These are phyloP conservation scores for Saccopteryx bilineata DNA, from an alignment of 2,113 vertebrate species.

Conservation along the genomic window DNA sequence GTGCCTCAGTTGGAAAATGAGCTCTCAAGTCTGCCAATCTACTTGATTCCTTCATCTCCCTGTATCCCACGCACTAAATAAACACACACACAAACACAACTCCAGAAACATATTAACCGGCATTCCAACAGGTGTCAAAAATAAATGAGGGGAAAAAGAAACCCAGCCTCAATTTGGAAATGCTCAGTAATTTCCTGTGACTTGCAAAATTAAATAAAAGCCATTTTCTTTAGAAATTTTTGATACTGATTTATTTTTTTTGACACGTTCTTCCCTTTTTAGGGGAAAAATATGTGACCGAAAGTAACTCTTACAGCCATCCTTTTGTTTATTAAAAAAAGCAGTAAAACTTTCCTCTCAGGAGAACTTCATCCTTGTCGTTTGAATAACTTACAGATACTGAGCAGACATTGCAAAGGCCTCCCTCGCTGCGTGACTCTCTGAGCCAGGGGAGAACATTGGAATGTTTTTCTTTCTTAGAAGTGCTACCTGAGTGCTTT, in stretches of 20 bases:
- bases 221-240: not conserved
- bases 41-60: not conserved
- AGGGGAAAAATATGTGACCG: not conserved
- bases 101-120: not conserved
- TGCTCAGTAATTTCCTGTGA: not conserved
- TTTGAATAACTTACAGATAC: slow-evolving; percentile 35
- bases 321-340: slow-evolving; percentile 21
- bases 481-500: slow-evolving; percentile 49
- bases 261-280: not conserved
- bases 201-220: slow-evolving; percentile 61
- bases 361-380: slow-evolving; percentile 27
- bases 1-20: not conserved
- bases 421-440: not conserved
- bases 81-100: not conserved
- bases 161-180: not conserved
- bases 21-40: not conserved
- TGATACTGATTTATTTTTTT: not conserved
- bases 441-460: not conserved
- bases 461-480: not conserved
- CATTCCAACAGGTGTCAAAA: not conserved
- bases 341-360: not conserved
- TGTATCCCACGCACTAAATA: not conserved
- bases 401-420: not conserved
- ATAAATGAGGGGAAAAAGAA: not conserved
- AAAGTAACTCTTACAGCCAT: slow-evolving; percentile 50